Evolutionary conservation across 2,113 vertebrate genomes (phyloP).

Genomic region (Oreotrochilus melanogaster): DNA sequence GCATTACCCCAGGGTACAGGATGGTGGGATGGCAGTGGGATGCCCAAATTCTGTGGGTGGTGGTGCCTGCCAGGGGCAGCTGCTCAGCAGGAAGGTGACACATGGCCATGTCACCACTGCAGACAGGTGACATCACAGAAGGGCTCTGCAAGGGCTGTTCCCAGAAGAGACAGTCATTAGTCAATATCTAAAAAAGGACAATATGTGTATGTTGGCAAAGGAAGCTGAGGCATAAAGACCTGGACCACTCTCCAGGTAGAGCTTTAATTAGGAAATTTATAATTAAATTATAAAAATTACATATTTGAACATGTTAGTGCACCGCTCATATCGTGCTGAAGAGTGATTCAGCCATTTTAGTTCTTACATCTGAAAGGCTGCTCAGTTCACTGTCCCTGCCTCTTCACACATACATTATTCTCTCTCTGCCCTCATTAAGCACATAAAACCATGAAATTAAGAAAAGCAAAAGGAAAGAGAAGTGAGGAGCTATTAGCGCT

Average conservation of each 20-base stretch:
- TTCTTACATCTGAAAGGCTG: neutral
- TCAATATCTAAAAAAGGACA: neutral
- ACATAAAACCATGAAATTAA: neutral
- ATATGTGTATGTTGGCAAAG: neutral
- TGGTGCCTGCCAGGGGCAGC: fast-evolving
- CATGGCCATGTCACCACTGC: neutral
- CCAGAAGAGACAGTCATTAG: neutral
- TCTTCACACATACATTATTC: neutral
- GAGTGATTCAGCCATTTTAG: neutral
- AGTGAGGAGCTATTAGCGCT: neutral
- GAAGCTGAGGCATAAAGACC: neutral
- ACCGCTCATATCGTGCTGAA: neutral
- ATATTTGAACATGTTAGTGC: neutral
- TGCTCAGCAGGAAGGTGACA: neutral
- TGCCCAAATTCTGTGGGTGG: neutral
- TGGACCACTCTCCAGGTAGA: neutral
- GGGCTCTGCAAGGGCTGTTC: neutral
- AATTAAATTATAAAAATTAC: neutral
- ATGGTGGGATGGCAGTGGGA: neutral
- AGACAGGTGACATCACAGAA: neutral
- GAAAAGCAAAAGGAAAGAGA: neutral
- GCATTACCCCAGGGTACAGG: no score
- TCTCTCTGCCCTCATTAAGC: neutral
- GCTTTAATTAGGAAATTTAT: neutral
- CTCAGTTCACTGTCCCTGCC: neutral